Evolutionary conservation across 1,140 invertebrate species (phyloP).

Genomic region (Babylonia areolata): DNA sequence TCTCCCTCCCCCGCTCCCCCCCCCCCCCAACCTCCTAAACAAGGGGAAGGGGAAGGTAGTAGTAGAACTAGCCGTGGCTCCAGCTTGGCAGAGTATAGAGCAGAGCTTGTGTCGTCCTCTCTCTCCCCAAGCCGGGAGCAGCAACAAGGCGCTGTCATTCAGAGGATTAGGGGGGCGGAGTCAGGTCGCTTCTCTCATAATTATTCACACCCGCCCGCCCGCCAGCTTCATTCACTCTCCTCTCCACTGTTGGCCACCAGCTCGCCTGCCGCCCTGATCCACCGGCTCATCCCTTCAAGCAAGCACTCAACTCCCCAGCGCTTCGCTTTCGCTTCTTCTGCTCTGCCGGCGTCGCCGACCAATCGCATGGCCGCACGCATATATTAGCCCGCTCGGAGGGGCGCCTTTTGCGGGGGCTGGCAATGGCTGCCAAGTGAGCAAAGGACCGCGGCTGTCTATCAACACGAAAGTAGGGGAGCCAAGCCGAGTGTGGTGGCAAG

Average conservation of each 20-base stretch:
- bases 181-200: background rate
- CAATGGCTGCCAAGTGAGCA: slow-evolving; percentile 6
- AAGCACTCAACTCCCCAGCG: background rate
- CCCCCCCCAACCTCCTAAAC: too few species aligned
- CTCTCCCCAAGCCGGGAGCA: background rate
- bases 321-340: background rate
- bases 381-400: background rate
- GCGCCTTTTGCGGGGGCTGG: background rate
- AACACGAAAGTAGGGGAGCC: background rate
- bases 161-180: background rate
- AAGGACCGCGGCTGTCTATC: background rate
- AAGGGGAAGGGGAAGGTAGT: too few species aligned
- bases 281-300: background rate
- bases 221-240: background rate
- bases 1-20: background rate
- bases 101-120: too few species aligned
- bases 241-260: background rate
- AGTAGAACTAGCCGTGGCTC: too few species aligned
- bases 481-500: background rate
- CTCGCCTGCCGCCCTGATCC: background rate
- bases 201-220: slow-evolving; percentile 2
- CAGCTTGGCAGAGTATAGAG: too few species aligned
- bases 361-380: background rate
- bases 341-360: background rate
- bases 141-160: slow-evolving; percentile 1